Evolutionary conservation across 1,140 invertebrate genomes (phyloP).

Genomic region (Himalopsyche phryganea): DNA sequence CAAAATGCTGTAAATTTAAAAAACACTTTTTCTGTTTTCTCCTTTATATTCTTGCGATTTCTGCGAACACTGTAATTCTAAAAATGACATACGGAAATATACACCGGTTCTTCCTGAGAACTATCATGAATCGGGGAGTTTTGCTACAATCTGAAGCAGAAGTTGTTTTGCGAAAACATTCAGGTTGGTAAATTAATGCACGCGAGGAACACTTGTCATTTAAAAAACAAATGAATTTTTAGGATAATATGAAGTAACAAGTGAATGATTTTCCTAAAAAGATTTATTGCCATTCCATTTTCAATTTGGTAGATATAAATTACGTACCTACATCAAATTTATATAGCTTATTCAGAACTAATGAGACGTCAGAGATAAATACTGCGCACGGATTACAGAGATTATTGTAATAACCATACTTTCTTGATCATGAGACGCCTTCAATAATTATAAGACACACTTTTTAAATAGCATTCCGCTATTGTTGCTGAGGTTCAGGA

Average conservation of each 20-base stretch:
- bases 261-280: neutral
- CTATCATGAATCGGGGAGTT: constrained; percentile 13
- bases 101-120: constrained; percentile 10
- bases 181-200: constrained; percentile 4
- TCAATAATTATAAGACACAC: too few species aligned
- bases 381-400: too few species aligned
- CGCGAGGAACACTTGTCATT: too few species aligned
- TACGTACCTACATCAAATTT: neutral
- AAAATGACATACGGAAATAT: constrained; percentile 18
- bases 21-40: too few species aligned
- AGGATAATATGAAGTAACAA: neutral
- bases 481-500: too few species aligned
- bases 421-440: too few species aligned
- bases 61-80: too few species aligned
- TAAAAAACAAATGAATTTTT: neutral
- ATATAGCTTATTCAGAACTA: neutral
- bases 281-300: neutral
- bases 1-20: too few species aligned
- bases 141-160: constrained; percentile 5
- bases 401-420: too few species aligned
- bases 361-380: too few species aligned
- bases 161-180: constrained; percentile 3
- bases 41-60: too few species aligned
- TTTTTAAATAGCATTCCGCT: too few species aligned
- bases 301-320: neutral